These are phyloP conservation scores for Calosoma granatense DNA, from an alignment of 1,140 invertebrate species.

Conservation along the genomic window DNA sequence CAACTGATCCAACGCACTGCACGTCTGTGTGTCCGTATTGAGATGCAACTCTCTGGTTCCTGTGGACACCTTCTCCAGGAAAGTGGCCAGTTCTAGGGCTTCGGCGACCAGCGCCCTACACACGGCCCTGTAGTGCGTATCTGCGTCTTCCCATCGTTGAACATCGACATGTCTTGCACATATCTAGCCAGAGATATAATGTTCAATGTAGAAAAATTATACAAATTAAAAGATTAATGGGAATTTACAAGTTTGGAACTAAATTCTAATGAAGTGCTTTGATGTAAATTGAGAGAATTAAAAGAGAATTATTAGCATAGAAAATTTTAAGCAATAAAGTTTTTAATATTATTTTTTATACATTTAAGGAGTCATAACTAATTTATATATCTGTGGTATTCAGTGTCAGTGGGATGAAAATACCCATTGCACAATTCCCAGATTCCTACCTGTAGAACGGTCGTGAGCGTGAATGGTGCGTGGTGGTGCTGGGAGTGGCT, in stretches of 20 bases:
- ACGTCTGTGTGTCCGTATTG: conserved; percentile 42
- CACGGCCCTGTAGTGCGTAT: conserved; percentile 82
- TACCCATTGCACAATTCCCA: too few species aligned
- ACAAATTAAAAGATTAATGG: too few species aligned
- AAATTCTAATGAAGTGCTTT: too few species aligned
- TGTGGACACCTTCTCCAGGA: conserved; percentile 71
- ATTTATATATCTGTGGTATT: too few species aligned
- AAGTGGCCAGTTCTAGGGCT: conserved; percentile 77
- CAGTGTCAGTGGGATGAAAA: too few species aligned
- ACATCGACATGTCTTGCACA: conserved; percentile 56
- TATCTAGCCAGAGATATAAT: conserved; percentile 50
- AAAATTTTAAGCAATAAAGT: too few species aligned
- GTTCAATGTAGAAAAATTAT: too few species aligned
- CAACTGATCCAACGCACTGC: conserved; percentile 61
- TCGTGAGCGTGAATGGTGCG: background rate
- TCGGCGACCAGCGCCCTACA: conserved; percentile 84
- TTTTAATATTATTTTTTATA: too few species aligned
- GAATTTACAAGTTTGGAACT: too few species aligned
- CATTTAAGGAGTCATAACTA: too few species aligned
- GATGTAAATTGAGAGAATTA: too few species aligned
- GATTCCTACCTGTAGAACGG: background rate
- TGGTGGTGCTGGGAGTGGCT: background rate
- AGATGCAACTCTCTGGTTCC: conserved; percentile 48
- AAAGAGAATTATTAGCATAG: too few species aligned
- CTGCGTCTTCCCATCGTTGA: conserved; percentile 40